Evolutionary conservation across 1,140 invertebrate species (phyloP), one percentile per base, ranked within the genome.

Genomic region (Melipona quadrifasciata): DNA sequence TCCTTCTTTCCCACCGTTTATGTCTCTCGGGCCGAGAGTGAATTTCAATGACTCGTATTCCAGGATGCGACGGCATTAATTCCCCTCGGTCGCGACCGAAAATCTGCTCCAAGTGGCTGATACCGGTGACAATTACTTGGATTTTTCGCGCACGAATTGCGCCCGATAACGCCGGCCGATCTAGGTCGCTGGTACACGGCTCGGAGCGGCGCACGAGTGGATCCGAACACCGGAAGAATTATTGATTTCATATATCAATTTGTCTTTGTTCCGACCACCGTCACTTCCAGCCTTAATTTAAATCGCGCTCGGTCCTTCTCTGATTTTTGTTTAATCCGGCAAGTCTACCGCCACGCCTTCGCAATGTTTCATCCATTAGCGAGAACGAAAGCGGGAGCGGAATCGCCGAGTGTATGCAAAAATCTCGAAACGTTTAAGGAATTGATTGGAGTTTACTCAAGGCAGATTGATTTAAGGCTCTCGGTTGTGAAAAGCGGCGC

Each of bases 91-190:
- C n/a, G 57, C 64, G 31, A 65, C n/a, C n/a, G 57, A 82, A 77
- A 65, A 79, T 84, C 82, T 84, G 75, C 64, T 57, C n/a, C 75
- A 71, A 83, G 65, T 71, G 67, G 82, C 39, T 31, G 76, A 79
- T 79, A 84, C 64, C 67, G 39, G 21, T 84, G 82, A 72, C 79
- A 84, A 84, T 84, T 79, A 79, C 82, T 84, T 64, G 75, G 53
- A 84, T 79, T 79, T 84, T 79, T 78, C 75, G 67, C 34, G 72
- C 72, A 39, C 80, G 61, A 34, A 10, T 27, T 61, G 21, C 12
- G 24, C 57, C 39, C 67, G 75, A 84, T 72, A 79, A 47, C 55
- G 65, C 68, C 31, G 6, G 19, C n/a, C 53, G 27, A 79, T 79
- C 21, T 71, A 12, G 76, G 75, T 79, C 77, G 71, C 21, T 70